These are phyloP conservation scores for Lochmaea capreae DNA, from an alignment of 2,888 invertebrate genomes.

Conservation along the genomic window DNA sequence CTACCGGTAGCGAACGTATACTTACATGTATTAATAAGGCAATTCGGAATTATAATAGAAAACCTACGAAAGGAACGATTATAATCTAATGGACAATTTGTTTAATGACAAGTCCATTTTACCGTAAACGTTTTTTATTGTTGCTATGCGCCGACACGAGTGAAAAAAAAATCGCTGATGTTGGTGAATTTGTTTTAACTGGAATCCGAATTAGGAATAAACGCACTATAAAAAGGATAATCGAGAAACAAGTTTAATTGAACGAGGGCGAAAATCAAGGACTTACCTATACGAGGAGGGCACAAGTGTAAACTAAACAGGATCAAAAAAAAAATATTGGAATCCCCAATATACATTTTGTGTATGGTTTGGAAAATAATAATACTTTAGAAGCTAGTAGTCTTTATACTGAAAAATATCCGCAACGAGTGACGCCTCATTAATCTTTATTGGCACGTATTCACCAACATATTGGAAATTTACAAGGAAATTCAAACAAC, in stretches of 20 bases:
- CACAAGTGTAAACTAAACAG: no score
- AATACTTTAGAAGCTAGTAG: no score
- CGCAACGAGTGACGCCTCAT: no score
- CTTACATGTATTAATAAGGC: conserved; percentile 34
- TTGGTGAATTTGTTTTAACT: not conserved
- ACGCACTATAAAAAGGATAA: not conserved
- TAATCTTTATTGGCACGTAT: no score
- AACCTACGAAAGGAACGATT: conserved; percentile 43
- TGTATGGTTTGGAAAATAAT: no score
- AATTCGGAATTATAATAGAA: conserved; percentile 38
- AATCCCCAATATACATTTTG: no score
- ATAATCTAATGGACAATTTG: conserved; percentile 29
- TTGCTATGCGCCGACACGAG: not conserved
- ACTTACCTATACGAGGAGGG: no score
- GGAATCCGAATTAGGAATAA: not conserved
- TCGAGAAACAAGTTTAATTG: not conserved
- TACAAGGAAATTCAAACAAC: no score
- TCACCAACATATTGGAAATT: no score
- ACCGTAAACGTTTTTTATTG: conserved; percentile 12
- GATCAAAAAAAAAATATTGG: no score
- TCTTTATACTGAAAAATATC: no score
- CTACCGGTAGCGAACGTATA: conserved; percentile 30
- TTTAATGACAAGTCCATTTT: conserved; percentile 30
- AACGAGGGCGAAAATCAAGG: not conserved
- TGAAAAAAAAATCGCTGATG: not conserved